Base-by-base conservation (phyloP, 1,140 invertebrate species). In the Drosophila bifasciata region DNA sequence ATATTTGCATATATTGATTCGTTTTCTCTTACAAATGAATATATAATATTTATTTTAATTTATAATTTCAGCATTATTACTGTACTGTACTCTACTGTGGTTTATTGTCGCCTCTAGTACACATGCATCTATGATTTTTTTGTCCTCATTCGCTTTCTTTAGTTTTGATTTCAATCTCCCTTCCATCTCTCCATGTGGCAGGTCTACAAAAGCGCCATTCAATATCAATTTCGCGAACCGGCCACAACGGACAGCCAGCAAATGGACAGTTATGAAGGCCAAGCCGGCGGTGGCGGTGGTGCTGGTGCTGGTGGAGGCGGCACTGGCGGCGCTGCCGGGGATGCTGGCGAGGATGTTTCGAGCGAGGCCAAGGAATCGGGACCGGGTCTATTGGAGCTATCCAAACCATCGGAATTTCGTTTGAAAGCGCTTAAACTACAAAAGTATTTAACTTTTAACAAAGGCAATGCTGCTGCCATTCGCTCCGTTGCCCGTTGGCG, bases 211-310 rank as follows among this genome's bases (percentile, higher is more conserved):
- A 68, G 61, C 28, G 79, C 77, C 51, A 74, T 91, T 76, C 73
- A 90, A 78, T 90, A 75, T 90, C 91, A 92, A 91, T 91, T 92
- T 90, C 90, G 76, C 57, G 91, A 91, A 75, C 91, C 91, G 45
- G 63, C 80, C 76, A 79, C 83, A 56, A 55, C 61, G 66, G 83
- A 80, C 70, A 76, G 57, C 64, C 70, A 85, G 44, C 75, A 81
- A 76, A 73, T 76, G 72, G 69, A 88, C 63, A 77, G 67, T 79
- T 72, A 72, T 72, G 68, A 86, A 52, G 69, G 60, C 7, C 72
- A 80, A 57, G 21, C 52, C 19, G 79, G 57, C 3, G 74, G 41
- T 13, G 63, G 46, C 9, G 56, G 58, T 15, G 51, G 49, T 9
- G n/a, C n/a, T n/a, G 51, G 57, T 15, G 6, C 1, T 21, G 51